Evolutionary conservation across 2,797 vertebrate genomes (phyloP).

Genomic region (Melanotaenia maccullochi): DNA sequence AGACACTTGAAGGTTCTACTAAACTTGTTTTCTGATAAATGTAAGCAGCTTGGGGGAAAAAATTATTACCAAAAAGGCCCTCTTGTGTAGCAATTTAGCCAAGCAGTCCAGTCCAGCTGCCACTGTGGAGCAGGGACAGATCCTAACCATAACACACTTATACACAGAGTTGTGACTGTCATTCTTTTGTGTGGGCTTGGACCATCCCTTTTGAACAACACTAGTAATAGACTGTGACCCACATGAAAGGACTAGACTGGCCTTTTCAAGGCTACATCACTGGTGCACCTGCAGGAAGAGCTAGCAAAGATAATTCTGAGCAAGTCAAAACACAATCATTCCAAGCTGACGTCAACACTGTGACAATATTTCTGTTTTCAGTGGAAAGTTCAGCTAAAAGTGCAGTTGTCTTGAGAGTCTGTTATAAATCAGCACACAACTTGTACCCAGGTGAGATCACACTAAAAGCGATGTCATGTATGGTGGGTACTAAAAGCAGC

Average conservation of each 20-base stretch:
- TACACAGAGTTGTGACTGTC: constrained; percentile 48
- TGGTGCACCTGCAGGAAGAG: constrained; percentile 58
- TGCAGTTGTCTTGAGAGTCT: constrained; percentile 14
- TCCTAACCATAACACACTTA: constrained; percentile 69
- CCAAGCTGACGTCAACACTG: constrained; percentile 4
- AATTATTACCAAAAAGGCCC: constrained; percentile 33
- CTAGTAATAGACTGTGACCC: constrained; percentile 44
- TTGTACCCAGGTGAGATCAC: neutral
- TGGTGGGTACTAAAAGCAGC: constrained; percentile 1
- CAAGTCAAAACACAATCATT: constrained; percentile 32
- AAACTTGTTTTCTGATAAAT: constrained; percentile 18
- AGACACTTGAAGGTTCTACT: constrained; percentile 21
- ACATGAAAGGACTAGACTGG: constrained; percentile 49
- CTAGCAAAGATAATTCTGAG: constrained; percentile 29
- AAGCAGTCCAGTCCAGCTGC: constrained; percentile 59
- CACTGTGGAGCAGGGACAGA: constrained; percentile 69
- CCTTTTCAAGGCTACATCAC: constrained; percentile 53
- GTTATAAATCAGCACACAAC: constrained; percentile 14
- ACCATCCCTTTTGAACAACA: constrained; percentile 47
- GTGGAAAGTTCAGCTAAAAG: neutral
- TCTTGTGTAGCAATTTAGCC: constrained; percentile 36
- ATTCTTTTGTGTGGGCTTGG: constrained; percentile 61
- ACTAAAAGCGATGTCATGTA: constrained; percentile 16
- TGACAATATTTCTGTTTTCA: constrained; percentile 17
- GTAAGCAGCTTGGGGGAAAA: constrained; percentile 20